Conservation (phyloP, 2,888 invertebrate species). For the Drosophila prolongata region DNA sequence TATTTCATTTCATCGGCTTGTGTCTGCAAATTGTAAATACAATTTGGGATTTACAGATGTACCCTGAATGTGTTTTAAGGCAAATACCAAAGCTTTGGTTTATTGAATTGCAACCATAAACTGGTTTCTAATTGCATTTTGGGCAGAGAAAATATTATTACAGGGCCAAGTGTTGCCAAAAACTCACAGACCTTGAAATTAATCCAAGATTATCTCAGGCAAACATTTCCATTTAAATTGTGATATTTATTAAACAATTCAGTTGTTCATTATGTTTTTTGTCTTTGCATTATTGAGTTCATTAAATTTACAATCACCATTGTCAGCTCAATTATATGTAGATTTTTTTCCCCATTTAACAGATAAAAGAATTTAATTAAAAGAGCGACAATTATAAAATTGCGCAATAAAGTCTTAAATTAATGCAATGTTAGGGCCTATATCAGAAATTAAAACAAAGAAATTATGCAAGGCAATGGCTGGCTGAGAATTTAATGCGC, state of each 20-base stretch:
- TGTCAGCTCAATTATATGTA: conserved; percentile 9
- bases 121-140: conserved; percentile 28
- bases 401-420: conserved; percentile 9
- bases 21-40: conserved; percentile 28
- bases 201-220: not conserved
- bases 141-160: conserved; percentile 5
- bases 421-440: conserved; percentile 4
- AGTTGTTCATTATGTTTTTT: not conserved
- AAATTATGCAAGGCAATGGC: conserved; percentile 21
- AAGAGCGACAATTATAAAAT: conserved; percentile 6
- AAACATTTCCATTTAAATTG: not conserved
- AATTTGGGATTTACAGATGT: conserved; percentile 37
- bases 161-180: not conserved
- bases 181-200: not conserved
- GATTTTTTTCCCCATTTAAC: not conserved
- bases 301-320: conserved; percentile 2
- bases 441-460: not conserved
- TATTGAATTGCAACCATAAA: conserved; percentile 20
- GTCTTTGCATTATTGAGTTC: conserved; percentile 22
- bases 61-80: conserved; percentile 19
- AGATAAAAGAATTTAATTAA: not conserved
- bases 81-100: conserved; percentile 23
- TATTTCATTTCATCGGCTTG: conserved; percentile 30
- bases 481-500: conserved; percentile 8
- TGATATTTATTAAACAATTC: conserved; percentile 9